Evolutionary conservation across 2,888 invertebrate genomes (phyloP), one percentile per base, ranked within the genome.

Genomic region (Diaperis boleti): DNA sequence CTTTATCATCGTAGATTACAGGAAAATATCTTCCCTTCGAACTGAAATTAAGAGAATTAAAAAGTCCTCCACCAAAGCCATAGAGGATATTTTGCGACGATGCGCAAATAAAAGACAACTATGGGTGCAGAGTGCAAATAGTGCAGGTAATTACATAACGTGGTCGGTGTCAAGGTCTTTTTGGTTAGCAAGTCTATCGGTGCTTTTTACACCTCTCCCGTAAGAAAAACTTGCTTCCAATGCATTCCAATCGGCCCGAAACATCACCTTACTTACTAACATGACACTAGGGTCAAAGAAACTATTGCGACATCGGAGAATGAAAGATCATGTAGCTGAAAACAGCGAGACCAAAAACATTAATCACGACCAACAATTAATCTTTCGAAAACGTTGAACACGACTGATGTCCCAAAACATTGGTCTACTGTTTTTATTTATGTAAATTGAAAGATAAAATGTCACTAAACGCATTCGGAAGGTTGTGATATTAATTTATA

Each of bases 121-220:
- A 52, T 50, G 50, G 57, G 57, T 59, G 57, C 59, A 59, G 55
- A 61, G 39, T 54, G 61, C 54, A 61, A 61, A 61, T 61, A 61
- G 35, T 45, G 37, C 44, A 61, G 35, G 55, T 54, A 45, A 54
- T 61, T 61, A 61, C 55, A 39, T 61, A 61, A 61, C 59, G 29
- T 29, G 31, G 31, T 18, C 55, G 37, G 35, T 68, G 70, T 70
- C 72, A 72, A 70, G 70, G 72, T 55, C 68, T 35, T 41, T 65
- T 70, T 66, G 42, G 57, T 72, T 72, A 72, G 65, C 72, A 64
- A 52, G 70, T 72, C 70, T 67, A 65, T 67, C 67, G 59, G 68
- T 68, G 69, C 71, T 71, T 70, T 71, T 71, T 70, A 71, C 70
- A 71, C 71, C 70, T 70, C 50, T 57, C 35, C 44, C 42, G 14